Evolutionary conservation across 2,797 vertebrate species (phyloP), one percentile per base, ranked within the genome.

Genomic region (Halcyon chelicuti): DNA sequence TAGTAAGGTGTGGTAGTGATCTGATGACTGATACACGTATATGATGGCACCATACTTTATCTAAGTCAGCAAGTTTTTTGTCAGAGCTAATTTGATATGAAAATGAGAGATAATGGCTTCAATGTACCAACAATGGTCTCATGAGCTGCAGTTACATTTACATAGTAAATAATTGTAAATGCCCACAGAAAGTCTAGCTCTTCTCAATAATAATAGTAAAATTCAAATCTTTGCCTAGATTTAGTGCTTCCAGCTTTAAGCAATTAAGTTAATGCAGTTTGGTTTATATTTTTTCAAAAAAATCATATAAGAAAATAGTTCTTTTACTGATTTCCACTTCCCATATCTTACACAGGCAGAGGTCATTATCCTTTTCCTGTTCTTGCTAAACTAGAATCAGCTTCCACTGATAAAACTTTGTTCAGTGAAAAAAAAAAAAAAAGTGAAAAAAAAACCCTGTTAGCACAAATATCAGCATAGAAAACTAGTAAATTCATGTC

Each of bases 361-460:
- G 4, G 6, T 80, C 39, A 76, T 67, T 31, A 20, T 26, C 46
- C 70, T 89, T 84, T 47, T 42, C 46, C 26, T 18, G 2, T n/a
- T 90, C 46, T 67, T 83, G 61, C 77, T 84, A 68, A 86, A 86
- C 29, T 22, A 73, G 9, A 85, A 73, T 79, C 20, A 51, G 21
- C 35, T 90, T 72, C 31, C 37, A 80, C 33, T 42, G 28, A 70
- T 14, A 52, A 5, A 39, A 20, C 13, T 49, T 68, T 42, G 11
- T 71, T 63, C 35, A 44, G n/a, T 44, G 54, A 15, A 73, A 0
- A 28, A 10, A 4, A 6, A 13, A 26, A 0, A 28, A 10, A 4
- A 6, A 44, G n/a, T 44, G 54, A 15, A 73, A 0, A 28, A 10
- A 4, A 6, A 13, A 26, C 28, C 13, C 8, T 4, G 2, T 31